phyloP scores from a whole-genome alignment of 2,888 invertebrate species.

The Balanococcus diminutus region DNA sequence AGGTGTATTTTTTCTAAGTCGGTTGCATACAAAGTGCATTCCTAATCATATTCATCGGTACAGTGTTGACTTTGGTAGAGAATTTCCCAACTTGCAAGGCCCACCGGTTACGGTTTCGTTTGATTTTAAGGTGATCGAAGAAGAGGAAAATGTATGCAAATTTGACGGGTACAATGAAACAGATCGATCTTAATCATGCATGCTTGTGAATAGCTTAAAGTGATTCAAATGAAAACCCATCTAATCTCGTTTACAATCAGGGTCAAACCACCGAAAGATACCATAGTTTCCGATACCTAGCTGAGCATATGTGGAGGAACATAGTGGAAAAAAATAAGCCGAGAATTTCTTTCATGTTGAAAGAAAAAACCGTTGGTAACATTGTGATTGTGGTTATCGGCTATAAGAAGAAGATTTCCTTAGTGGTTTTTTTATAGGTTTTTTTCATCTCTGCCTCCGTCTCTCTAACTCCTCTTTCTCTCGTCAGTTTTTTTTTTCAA shows the following conservation, averaged over 20 bases:
- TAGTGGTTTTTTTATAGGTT: constrained; percentile 45
- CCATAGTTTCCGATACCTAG: not conserved
- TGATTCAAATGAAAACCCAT: not conserved
- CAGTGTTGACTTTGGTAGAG: constrained; percentile 1
- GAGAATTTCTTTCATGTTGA: not conserved
- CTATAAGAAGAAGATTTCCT: constrained; percentile 39
- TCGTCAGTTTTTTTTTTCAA: constrained; percentile 35
- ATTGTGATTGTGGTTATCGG: constrained; percentile 38
- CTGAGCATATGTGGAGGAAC: not conserved
- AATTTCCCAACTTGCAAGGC: no score
- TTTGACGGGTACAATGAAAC: not conserved
- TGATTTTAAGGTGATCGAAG: not conserved
- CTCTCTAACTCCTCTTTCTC: constrained; percentile 13
- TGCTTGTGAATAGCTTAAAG: not conserved
- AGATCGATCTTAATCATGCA: not conserved
- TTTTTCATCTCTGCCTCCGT: not conserved
- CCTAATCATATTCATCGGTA: constrained; percentile 9
- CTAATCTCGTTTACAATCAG: not conserved
- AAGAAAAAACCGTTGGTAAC: constrained; percentile 26
- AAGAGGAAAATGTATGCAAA: not conserved
- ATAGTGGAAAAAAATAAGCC: not conserved
- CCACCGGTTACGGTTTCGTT: not conserved
- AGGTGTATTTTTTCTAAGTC: constrained; percentile 49
- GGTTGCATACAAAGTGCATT: constrained; percentile 46
- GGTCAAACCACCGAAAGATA: not conserved